These are phyloP conservation scores for Calameuta idolon DNA, from an alignment of 2,888 invertebrate genomes.

Conservation along the genomic window DNA sequence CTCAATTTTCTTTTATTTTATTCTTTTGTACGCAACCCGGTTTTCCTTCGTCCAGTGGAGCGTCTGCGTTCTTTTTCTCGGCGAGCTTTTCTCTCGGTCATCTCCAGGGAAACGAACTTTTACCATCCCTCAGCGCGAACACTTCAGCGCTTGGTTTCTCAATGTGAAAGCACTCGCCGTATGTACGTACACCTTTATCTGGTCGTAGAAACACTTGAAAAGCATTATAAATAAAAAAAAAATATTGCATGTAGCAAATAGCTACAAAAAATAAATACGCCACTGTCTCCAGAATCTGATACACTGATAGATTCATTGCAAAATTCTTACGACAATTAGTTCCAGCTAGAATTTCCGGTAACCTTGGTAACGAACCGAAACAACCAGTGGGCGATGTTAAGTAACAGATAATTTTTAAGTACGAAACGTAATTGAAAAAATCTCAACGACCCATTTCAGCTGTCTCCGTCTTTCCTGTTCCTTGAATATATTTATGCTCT, in stretches of 20 bases:
- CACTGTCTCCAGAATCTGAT: not conserved
- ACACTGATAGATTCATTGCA: not conserved
- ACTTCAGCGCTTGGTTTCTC: not conserved
- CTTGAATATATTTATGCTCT: not conserved
- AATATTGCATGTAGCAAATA: not conserved
- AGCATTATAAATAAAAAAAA: not conserved
- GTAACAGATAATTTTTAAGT: not conserved
- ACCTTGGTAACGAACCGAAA: not conserved
- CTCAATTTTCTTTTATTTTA: not conserved
- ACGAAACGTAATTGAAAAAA: no score
- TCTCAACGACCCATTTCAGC: not conserved
- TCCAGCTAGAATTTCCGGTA: not conserved
- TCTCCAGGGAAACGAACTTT: not conserved
- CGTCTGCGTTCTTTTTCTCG: not conserved
- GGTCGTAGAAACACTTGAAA: not conserved
- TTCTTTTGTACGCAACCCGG: not conserved
- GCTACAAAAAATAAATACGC: not conserved
- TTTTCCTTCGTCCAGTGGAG: not conserved
- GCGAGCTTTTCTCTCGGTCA: not conserved
- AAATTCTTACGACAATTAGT: not conserved
- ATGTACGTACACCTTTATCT: not conserved
- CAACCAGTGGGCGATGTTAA: not conserved
- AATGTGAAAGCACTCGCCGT: not conserved
- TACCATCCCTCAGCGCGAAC: not conserved
- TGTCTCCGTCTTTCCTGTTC: not conserved